These are phyloP conservation scores for Halocynthia aurantium DNA, from an alignment of 23 tunicate genomes.

Conservation along the genomic window DNA sequence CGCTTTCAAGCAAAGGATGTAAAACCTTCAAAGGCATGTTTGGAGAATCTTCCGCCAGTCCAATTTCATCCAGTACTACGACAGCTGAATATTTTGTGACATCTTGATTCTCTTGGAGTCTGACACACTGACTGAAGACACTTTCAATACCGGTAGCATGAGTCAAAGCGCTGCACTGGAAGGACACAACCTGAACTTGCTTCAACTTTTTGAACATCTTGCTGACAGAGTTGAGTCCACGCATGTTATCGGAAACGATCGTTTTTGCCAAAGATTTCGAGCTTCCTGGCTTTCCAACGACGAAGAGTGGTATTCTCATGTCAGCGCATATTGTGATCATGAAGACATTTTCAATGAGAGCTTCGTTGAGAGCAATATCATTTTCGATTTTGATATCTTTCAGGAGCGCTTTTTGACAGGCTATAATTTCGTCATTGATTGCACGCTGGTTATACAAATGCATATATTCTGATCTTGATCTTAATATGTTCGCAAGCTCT, in stretches of 20 bases:
- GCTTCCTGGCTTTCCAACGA: slow-evolving; percentile 75
- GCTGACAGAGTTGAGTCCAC: slow-evolving; percentile 34
- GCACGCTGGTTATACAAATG: not conserved
- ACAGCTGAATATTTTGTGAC: slow-evolving; percentile 36
- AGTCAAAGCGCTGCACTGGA: slow-evolving; percentile 66
- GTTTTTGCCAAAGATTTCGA: slow-evolving; percentile 65
- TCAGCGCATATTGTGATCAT: slow-evolving; percentile 54
- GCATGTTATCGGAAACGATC: slow-evolving; percentile 59
- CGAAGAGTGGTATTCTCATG: slow-evolving; percentile 59
- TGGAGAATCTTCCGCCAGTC: slow-evolving; percentile 71
- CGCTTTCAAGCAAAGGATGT: slow-evolving; percentile 67
- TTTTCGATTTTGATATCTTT: slow-evolving; percentile 27
- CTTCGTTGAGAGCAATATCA: slow-evolving; percentile 54
- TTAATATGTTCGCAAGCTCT: slow-evolving; percentile 13
- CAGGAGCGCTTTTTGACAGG: slow-evolving; percentile 54
- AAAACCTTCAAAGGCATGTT: slow-evolving; percentile 70
- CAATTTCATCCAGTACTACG: slow-evolving; percentile 76
- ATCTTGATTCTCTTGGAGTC: slow-evolving; percentile 35
- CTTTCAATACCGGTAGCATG: slow-evolving; percentile 66
- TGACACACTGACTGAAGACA: slow-evolving; percentile 53
- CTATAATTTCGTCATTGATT: slow-evolving; percentile 35
- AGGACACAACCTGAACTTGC: slow-evolving; percentile 54
- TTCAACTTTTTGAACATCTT: slow-evolving; percentile 29
- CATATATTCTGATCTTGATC: not conserved
- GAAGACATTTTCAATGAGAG: slow-evolving; percentile 60